Evolutionary conservation across 2,888 invertebrate genomes (phyloP), one percentile per base, ranked within the genome.

Genomic region (Eledona agricola): DNA sequence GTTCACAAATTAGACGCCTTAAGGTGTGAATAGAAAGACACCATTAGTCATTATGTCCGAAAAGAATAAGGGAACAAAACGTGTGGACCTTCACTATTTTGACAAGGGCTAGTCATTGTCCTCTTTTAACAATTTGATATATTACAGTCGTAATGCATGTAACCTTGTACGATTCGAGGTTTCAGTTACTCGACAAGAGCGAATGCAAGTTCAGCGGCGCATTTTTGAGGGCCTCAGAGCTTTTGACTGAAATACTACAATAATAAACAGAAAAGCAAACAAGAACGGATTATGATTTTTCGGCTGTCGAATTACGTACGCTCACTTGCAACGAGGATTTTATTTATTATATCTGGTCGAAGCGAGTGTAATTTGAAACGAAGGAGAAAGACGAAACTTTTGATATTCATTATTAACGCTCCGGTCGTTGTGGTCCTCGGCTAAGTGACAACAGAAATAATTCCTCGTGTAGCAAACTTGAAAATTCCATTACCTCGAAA

Each of bases 101-200:
- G 42, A 42, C 42, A 42, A 42, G 29, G 17, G 42, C 29, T 31
- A 42, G 20, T 42, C 42, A 42, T 42, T 42, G 42, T 42, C 31
- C 29, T 11, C 29, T 42, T 42, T 29, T n/a, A 29, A 42, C 29
- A 29, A 31, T 20, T 42, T 42, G 42, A 42, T 42, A 42, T 42
- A 42, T 42, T 42, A 31, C 42, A 9, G 15, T 13, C 7, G 6
- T 42, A 42, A 29, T 26, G 17, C 13, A 42, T 42, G 28, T 31
- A 42, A 42, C 42, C 42, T 42, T 42, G 42, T 42, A 20, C 20
- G 15, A n/a, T 31, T 9, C 29, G 2, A 15, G 13, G 31, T 29
- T 31, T n/a, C n/a, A n/a, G n/a, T n/a, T n/a, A n/a, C n/a, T n/a
- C n/a, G n/a, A n/a, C n/a, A n/a, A n/a, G n/a, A n/a, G n/a, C n/a